phyloP scores from a whole-genome alignment of 2,113 vertebrate species.

The Ochotona princeps region DNA sequence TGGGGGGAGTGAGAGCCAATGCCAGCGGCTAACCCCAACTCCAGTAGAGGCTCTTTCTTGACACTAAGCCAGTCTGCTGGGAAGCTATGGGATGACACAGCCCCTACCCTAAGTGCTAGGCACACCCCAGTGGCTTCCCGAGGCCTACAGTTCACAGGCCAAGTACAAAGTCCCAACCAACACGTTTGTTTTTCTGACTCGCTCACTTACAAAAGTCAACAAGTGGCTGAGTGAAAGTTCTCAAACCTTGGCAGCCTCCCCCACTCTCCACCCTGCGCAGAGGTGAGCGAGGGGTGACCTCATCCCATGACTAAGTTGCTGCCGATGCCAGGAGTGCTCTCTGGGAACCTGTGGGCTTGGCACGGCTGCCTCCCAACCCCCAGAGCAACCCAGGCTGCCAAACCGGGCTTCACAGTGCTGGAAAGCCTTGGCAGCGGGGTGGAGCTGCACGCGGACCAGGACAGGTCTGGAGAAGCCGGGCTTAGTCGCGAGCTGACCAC shows the following conservation, averaged over 20 bases:
- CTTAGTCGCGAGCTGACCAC: background rate
- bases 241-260: conserved; percentile 58
- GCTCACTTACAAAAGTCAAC: conserved; percentile 1
- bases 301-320: conserved; percentile 70
- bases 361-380: conserved; percentile 21
- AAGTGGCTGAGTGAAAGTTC: conserved; percentile 64
- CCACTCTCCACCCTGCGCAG: background rate
- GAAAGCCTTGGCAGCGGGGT: background rate
- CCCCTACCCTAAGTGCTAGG: background rate
- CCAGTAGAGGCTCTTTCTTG: background rate
- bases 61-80: background rate
- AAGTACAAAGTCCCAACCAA: conserved; percentile 69
- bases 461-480: background rate
- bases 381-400: background rate
- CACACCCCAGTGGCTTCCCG: background rate
- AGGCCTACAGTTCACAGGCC: background rate
- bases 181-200: conserved; percentile 65
- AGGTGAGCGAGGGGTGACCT: conserved; percentile 73
- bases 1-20: background rate
- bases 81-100: background rate
- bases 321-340: conserved; percentile 41
- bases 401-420: background rate
- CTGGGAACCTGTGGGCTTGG: conserved; percentile 58
- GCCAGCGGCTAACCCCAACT: background rate
- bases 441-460: background rate